Conservation (phyloP, 2,797 vertebrate species). For the Micromesistius poutassou region DNA sequence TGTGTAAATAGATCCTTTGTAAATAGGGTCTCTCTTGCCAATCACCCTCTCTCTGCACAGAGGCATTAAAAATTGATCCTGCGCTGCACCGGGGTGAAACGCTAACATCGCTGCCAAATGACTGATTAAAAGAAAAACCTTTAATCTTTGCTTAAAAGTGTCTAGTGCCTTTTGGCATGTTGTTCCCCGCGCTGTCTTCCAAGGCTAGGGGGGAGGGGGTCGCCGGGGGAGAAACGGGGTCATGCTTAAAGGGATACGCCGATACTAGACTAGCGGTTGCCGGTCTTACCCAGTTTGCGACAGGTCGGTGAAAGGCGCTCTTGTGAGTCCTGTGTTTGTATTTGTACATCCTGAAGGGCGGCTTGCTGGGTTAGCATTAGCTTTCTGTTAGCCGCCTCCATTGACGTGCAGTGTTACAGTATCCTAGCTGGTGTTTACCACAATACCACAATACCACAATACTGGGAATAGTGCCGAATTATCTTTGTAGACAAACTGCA, state of each 20-base stretch:
- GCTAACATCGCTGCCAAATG: constrained; percentile 80
- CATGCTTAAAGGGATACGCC: constrained; percentile 53
- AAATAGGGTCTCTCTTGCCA: constrained; percentile 77
- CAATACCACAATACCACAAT: too few relatives aligned
- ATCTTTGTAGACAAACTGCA: too few relatives aligned
- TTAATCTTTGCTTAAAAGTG: constrained; percentile 85
- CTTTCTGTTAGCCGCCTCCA: too few relatives aligned
- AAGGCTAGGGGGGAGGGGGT: constrained; percentile 63
- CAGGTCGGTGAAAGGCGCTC: too few relatives aligned
- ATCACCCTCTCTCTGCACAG: constrained; percentile 70
- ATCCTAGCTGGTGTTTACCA: too few relatives aligned
- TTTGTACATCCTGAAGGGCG: too few relatives aligned
- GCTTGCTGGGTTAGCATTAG: too few relatives aligned
- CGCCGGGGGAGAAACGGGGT: constrained; percentile 65
- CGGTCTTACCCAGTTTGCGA: too few relatives aligned
- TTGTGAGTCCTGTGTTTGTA: too few relatives aligned
- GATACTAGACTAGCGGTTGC: too few relatives aligned
- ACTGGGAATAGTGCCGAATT: too few relatives aligned
- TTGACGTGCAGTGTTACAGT: too few relatives aligned
- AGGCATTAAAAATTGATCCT: constrained; percentile 83
- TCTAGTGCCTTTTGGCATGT: constrained; percentile 78
- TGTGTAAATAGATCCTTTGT: constrained; percentile 81
- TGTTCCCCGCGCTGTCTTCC: constrained; percentile 71
- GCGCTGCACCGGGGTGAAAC: constrained; percentile 74
- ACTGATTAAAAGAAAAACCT: constrained; percentile 83